phyloP scores from a whole-genome alignment of 2,113 vertebrate genomes.

The Rhabdomys dilectus region DNA sequence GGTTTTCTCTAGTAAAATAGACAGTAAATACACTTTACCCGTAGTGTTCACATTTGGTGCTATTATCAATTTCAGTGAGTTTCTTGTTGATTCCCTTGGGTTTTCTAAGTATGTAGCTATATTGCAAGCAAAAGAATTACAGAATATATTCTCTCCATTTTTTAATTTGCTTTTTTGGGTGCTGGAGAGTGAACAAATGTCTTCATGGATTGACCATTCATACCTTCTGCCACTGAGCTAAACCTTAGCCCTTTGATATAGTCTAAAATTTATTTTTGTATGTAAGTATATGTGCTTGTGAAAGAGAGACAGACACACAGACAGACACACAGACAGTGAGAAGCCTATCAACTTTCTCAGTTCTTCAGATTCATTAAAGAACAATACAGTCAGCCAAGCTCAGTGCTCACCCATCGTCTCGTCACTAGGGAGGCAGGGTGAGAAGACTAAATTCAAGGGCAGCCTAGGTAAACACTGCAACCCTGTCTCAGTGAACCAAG shows the following conservation, averaged over 20 bases:
- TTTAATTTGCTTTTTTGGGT: not conserved
- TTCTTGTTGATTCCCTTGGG: not conserved
- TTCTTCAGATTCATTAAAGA: not conserved
- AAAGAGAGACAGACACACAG: too few species aligned
- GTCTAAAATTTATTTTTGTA: not conserved
- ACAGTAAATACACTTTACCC: not conserved
- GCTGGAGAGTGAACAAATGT: not conserved
- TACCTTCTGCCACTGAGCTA: not conserved
- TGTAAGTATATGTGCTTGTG: not conserved
- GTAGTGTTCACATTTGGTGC: not conserved
- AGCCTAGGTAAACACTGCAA: not conserved
- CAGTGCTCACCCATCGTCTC: not conserved
- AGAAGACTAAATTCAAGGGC: not conserved
- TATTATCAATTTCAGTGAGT: not conserved
- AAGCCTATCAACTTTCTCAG: not conserved
- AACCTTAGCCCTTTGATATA: not conserved
- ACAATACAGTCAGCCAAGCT: not conserved
- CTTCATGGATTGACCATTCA: not conserved
- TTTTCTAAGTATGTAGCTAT: not conserved
- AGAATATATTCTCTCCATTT: not conserved
- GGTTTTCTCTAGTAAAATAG: constrained; percentile 2
- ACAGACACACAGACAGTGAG: not conserved
- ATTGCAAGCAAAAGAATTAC: not conserved
- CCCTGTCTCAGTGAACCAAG: not conserved
- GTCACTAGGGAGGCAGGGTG: not conserved